Percentiles rank a stretch among this genome's conserved stretches.
These are phyloP conservation scores for Sus cebifrons DNA, from an alignment of 2,797 vertebrate species.

Conservation along the genomic window DNA sequence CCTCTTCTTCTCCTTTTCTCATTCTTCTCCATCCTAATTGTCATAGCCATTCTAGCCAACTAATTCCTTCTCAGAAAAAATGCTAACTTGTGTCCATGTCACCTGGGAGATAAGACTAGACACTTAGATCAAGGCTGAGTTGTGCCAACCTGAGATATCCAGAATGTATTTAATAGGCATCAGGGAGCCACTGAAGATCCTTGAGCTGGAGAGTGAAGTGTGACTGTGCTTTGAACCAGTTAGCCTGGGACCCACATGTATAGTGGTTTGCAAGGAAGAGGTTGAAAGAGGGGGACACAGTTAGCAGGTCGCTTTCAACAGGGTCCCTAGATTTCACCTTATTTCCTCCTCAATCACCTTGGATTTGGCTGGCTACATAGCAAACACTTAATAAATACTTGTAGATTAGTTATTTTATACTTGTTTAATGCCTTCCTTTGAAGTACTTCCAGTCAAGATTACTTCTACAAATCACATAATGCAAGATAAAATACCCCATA, in stretches of 20 bases:
- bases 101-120: not conserved
- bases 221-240: constrained; percentile 3
- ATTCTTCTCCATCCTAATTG: not conserved
- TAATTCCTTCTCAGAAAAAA: not conserved
- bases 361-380: constrained; percentile 72
- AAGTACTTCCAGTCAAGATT: constrained; percentile 86
- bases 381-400: constrained; percentile 85
- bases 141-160: not conserved
- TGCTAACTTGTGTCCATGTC: not conserved
- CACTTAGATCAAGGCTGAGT: not conserved
- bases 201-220: not conserved
- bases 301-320: not conserved
- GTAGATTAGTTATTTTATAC: constrained; percentile 86
- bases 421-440: constrained; percentile 84
- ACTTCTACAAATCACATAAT: constrained; percentile 86
- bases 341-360: constrained; percentile 70
- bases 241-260: not conserved
- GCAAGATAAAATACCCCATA: constrained; percentile 85
- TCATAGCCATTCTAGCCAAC: not conserved
- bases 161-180: not conserved
- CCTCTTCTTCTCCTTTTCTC: not conserved
- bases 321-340: constrained; percentile 40
- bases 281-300: not conserved
- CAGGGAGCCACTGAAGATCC: not conserved
- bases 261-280: not conserved